phyloP scores from a whole-genome alignment of 1,140 invertebrate species.

The Drosophila teissieri region DNA sequence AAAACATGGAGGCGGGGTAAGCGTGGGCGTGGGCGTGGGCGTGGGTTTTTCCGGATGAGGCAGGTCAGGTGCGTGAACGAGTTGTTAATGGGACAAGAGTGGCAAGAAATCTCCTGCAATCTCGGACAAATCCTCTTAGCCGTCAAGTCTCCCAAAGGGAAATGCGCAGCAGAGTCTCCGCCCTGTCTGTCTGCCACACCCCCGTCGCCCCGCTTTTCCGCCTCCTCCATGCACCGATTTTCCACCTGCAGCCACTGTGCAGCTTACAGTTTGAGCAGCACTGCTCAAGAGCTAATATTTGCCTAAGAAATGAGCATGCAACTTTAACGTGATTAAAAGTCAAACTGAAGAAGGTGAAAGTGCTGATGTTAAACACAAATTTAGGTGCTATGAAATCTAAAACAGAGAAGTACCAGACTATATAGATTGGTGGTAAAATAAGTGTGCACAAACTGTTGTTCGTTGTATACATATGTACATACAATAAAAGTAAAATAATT shows the following conservation, averaged over 20 bases:
- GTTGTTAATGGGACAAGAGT: slow-evolving; percentile 16
- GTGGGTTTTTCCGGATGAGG: background rate
- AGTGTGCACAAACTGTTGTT: background rate
- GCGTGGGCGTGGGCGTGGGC: background rate
- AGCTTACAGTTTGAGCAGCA: slow-evolving; percentile 24
- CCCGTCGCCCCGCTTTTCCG: no score
- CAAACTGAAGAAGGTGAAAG: background rate
- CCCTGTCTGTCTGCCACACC: background rate
- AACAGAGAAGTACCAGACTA: background rate
- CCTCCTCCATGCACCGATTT: background rate
- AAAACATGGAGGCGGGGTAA: background rate
- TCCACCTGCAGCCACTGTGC: slow-evolving; percentile 2
- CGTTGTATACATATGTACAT: background rate
- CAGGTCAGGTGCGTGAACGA: slow-evolving; percentile 29
- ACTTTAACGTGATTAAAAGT: slow-evolving; percentile 20
- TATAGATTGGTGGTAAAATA: background rate
- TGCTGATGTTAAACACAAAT: background rate
- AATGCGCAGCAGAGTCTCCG: background rate
- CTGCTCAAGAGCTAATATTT: slow-evolving; percentile 36
- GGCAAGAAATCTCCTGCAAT: slow-evolving; percentile 29
- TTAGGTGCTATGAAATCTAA: background rate
- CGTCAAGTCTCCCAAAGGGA: slow-evolving; percentile 18
- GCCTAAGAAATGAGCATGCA: slow-evolving; percentile 28
- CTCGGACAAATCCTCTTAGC: slow-evolving; percentile 55
- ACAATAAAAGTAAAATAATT: background rate